Base-by-base conservation (phyloP, 2,797 vertebrate species). In the Philypnodon macrostomus region DNA sequence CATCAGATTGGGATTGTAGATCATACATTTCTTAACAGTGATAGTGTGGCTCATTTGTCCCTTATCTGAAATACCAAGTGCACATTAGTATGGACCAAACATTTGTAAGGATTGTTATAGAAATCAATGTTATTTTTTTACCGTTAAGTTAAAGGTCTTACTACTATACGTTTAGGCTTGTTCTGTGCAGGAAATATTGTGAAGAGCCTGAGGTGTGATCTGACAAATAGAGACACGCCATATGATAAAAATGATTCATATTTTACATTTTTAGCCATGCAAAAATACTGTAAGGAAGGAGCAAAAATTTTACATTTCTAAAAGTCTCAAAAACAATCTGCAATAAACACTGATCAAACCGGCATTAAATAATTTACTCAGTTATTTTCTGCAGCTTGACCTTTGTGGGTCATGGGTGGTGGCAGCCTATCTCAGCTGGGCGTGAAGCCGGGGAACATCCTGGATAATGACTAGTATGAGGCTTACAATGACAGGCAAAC, bases 401-500 rank as follows among this genome's bases (percentile, higher is more conserved):
- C 21, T 40, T 10, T 9, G 26, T 21, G 21, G 38, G 24, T 41
- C 39, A 15, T 9, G 1, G 8, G 9, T 11, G 27, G 27, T 29
- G 10, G 27, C 2, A 29, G 27, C 27, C 9, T 29, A 10, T 9
- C 27, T 10, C 27, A 29, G 27, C 21, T 14, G 6, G 13, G 13
- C 3, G 1, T 2, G n/a, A 15, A 15, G n/a, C 3, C 3, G 6
- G 9, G 8, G 14, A 7, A 11, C 15, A 29, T 11, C 14, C 23
- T 27, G 26, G 27, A 30, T 44, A 30, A 44, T 30, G 4, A 27
- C 16, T 27, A 31, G 40, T 42, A 27, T 27, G 38, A 6, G 14
- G 5, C 10, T n/a, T 18, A 11, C 12, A 44, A 41, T 27, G 41
- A 44, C 26, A 17, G 16, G 31, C 5, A 30, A 16, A 7, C 36